Evolutionary conservation across 2,888 invertebrate species (phyloP), one percentile per base, ranked within the genome.

Genomic region (Dasysyrphus albostriatus): DNA sequence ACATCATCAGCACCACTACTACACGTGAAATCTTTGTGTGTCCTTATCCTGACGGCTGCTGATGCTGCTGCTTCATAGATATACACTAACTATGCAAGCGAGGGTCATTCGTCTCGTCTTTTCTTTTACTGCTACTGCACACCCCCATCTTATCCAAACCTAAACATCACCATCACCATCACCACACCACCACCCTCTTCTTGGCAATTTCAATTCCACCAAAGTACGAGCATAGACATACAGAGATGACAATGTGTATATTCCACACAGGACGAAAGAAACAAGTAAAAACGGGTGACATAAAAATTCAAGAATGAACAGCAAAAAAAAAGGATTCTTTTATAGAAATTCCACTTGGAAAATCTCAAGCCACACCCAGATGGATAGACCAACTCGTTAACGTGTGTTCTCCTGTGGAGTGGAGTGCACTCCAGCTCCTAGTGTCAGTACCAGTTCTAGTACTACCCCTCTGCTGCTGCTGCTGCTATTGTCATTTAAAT

Each of bases 281-380:
- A 51, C 14, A 69, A 69, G 7, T n/a, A 19, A 69, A 54, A 69
- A 54, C 69, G 51, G 39, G 54, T 61, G 77, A 82, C 74, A 69
- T 58, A 69, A 77, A 69, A 54, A 59, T 59, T 12, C 42, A 65
- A 65, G 51, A 56, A 58, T 7, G 37, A 74, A n/a, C n/a, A n/a
- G n/a, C n/a, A n/a, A 49, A 63, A 37, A 49, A n/a, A 69, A 65
- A 44, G 29, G 75, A 74, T 69, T 54, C 54, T 69, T 69, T 54
- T 37, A 49, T n/a, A 32, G n/a, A 75, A 65, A 80, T 44, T 82
- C 73, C 70, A 87, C 70, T 80, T 83, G 73, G 77, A 74, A 87
- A 87, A 87, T 79, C 65, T 65, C 54, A 75, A 83, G 87, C 87
- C 87, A 87, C 87, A 87, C 87, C 87, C 87, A 83, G 77, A 78